Conservation (phyloP, 2,888 invertebrate species). For the Drosophila bunnanda region DNA sequence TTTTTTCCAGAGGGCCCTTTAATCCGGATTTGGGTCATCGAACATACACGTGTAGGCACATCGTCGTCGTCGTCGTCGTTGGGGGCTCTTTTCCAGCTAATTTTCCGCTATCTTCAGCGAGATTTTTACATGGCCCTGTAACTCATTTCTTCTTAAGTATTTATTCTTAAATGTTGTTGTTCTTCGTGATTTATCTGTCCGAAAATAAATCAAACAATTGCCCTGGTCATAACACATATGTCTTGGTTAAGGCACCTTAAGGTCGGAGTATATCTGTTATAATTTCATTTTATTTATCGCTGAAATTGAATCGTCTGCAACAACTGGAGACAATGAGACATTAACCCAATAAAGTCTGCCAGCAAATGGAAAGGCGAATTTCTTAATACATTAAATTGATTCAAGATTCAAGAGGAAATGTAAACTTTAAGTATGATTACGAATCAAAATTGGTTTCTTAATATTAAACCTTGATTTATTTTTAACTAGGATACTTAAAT, state of each 20-base stretch:
- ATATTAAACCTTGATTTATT: background rate
- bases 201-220: slow-evolving; percentile 77
- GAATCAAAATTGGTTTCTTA: background rate
- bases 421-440: slow-evolving; percentile 4
- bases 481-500: background rate
- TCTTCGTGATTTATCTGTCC: slow-evolving; percentile 52
- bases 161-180: slow-evolving; percentile 17
- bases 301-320: slow-evolving; percentile 73
- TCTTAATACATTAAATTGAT: slow-evolving; percentile 51
- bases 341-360: slow-evolving; percentile 68
- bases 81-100: slow-evolving; percentile 63
- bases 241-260: slow-evolving; percentile 43
- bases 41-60: slow-evolving; percentile 62
- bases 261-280: slow-evolving; percentile 60
- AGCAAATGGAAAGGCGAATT: slow-evolving; percentile 31
- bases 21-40: slow-evolving; percentile 73
- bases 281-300: slow-evolving; percentile 78
- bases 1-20: slow-evolving; percentile 14
- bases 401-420: slow-evolving; percentile 4
- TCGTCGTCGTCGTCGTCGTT: slow-evolving; percentile 24
- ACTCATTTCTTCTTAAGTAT: slow-evolving; percentile 35
- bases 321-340: slow-evolving; percentile 71
- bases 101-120: slow-evolving; percentile 43
- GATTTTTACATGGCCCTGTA: slow-evolving; percentile 36
- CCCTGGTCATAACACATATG: slow-evolving; percentile 43